Evolutionary conservation across 2,113 vertebrate genomes (phyloP), one percentile per base, ranked within the genome.

Genomic region (Nothoprocta perdicaria): DNA sequence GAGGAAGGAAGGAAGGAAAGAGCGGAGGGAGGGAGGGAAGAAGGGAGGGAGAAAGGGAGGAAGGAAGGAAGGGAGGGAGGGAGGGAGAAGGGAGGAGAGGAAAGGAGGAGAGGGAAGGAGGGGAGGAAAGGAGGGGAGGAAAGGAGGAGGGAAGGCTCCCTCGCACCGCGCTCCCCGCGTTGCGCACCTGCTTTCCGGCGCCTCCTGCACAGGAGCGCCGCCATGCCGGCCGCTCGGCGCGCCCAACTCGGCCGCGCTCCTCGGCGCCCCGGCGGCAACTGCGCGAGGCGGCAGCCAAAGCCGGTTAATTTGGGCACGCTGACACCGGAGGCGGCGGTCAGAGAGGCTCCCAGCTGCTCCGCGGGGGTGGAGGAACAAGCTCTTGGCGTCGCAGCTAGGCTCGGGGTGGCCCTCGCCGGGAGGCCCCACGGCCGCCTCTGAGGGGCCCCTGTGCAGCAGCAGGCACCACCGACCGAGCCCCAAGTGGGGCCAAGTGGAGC

Each of bases 161-260:
- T 38, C 35, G 1, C 41, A 45, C 53, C n/a, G 29, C 27, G 33
- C 22, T 80, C 55, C 38, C 72, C 24, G 7, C 12, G 12, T 71
- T 76, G 72, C 90, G 65, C 98, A 98, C 98, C 98, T 98, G 98
- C 98, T 89, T 98, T 98, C 93, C 96, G 98, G 95, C 93, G 97
- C 91, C 98, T 98, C 88, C 98, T 98, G 76, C 98, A 99, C 63
- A 99, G 97, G 15, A 99, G 97, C 2, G 98, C 97, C 2, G 98
- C 98, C 98, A 99, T 99, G 85, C 94, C 31, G 0, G 72, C 43
- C 43, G 74, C 13, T 53, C 33, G 62, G 77, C 62, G 26, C 17
- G n/a, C 5, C 8, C 65, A 21, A 71, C 62, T 35, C 63, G 40
- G 63, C 15, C 31, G 4, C 9, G 71, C 61, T 17, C 21, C 57